Evolutionary conservation across 2,113 vertebrate species (phyloP).

Genomic region (Grammomys dolichurus): DNA sequence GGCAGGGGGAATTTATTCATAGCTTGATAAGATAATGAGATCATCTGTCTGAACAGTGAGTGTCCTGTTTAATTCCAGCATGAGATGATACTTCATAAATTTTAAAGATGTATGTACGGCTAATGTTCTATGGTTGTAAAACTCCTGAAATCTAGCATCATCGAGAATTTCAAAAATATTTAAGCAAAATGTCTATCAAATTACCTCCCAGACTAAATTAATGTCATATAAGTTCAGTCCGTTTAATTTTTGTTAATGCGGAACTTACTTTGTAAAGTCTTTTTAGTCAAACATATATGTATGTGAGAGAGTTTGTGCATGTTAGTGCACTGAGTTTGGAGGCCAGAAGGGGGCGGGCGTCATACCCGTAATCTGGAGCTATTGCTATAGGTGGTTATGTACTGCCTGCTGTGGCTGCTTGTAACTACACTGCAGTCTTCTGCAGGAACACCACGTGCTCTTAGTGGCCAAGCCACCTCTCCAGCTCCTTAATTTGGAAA

Average conservation of each 20-base stretch:
- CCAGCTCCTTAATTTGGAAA: not conserved
- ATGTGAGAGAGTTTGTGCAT: not conserved
- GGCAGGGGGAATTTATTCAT: constrained; percentile 6
- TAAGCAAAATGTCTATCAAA: constrained; percentile 42
- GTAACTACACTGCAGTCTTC: not conserved
- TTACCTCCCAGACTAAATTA: constrained; percentile 39
- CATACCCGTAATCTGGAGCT: too few species aligned
- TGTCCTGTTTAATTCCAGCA: constrained; percentile 30
- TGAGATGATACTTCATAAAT: not conserved
- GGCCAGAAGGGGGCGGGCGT: not conserved
- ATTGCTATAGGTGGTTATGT: not conserved
- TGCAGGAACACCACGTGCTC: not conserved
- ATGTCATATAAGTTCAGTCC: not conserved
- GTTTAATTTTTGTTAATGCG: constrained; percentile 13
- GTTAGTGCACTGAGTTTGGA: not conserved
- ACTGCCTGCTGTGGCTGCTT: not conserved
- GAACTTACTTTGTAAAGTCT: not conserved
- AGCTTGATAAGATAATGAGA: not conserved
- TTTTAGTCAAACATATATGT: not conserved
- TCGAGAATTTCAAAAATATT: not conserved
- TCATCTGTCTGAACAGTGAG: constrained; percentile 20
- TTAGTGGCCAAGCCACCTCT: not conserved
- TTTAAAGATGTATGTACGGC: not conserved
- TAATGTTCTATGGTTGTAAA: not conserved
- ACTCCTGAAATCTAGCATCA: constrained; percentile 18